Evolutionary conservation across 2,888 invertebrate species (phyloP).

Genomic region (Encarsia formosa): DNA sequence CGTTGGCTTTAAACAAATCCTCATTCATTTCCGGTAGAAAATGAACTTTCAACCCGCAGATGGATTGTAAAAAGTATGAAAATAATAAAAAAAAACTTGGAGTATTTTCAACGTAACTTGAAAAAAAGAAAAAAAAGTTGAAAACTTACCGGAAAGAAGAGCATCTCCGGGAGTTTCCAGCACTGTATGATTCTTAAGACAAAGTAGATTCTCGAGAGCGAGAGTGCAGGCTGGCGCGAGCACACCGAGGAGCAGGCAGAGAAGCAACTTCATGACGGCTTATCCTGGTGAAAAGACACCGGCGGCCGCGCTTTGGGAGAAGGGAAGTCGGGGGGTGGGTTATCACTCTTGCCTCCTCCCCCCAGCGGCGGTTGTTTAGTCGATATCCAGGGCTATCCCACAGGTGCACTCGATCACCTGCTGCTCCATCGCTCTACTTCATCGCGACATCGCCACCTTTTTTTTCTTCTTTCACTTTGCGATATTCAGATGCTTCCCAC

Average conservation of each 20-base stretch:
- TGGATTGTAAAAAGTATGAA: no score
- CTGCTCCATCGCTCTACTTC: neutral
- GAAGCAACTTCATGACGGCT: neutral
- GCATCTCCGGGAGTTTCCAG: conserved; percentile 43
- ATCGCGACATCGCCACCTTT: no score
- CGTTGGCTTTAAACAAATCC: no score
- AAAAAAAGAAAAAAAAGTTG: neutral
- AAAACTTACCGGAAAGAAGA: conserved; percentile 41
- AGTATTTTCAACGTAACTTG: neutral
- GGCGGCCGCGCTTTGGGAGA: no score
- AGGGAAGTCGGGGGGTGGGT: no score
- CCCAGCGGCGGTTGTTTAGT: conserved; percentile 32
- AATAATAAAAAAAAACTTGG: neutral
- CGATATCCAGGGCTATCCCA: conserved; percentile 31
- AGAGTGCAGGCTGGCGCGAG: conserved; percentile 17
- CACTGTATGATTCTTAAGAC: conserved; percentile 40
- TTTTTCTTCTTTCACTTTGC: no score
- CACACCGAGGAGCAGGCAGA: conserved; percentile 2
- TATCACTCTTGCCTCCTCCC: neutral
- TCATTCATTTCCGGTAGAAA: no score
- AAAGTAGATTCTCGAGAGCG: conserved; percentile 33
- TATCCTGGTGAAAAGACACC: no score
- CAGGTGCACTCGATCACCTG: neutral
- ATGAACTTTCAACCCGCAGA: no score
- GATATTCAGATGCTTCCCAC: no score